Conservation (phyloP, 2,888 invertebrate genomes). For the Nasonia oneida region DNA sequence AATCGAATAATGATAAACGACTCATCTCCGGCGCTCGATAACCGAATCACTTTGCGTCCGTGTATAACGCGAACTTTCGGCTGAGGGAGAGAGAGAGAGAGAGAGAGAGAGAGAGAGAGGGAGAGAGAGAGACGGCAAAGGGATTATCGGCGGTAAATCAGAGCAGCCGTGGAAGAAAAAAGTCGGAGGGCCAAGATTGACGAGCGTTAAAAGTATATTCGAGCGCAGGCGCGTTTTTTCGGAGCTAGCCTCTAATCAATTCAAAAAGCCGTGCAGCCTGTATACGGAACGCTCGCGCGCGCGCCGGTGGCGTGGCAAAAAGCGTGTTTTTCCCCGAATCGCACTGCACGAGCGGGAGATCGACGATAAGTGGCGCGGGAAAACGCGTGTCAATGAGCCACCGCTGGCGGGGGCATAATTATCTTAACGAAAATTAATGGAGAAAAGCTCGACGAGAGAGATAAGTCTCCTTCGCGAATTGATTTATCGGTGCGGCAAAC, state of each 20-base stretch:
- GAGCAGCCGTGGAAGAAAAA: neutral
- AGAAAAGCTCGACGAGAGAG: neutral
- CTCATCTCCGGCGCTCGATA: slow-evolving; percentile 54
- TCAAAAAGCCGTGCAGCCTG: slow-evolving; percentile 26
- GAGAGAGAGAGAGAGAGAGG: neutral
- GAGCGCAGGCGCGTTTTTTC: slow-evolving; percentile 1
- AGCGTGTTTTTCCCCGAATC: neutral
- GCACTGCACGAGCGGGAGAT: neutral
- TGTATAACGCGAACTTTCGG: slow-evolving; percentile 30
- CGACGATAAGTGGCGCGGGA: neutral
- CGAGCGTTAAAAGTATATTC: slow-evolving; percentile 53
- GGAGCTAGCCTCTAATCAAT: slow-evolving; percentile 35
- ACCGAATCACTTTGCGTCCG: slow-evolving; percentile 56
- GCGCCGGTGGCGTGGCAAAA: neutral
- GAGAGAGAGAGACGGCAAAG: neutral
- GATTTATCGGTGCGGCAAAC: neutral
- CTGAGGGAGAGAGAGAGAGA: neutral
- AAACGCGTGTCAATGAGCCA: neutral
- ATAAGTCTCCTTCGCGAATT: neutral
- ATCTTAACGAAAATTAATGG: slow-evolving; percentile 10
- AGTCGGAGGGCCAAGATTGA: slow-evolving; percentile 11
- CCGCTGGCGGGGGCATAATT: neutral
- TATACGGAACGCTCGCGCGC: neutral
- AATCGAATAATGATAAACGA: slow-evolving; percentile 62
- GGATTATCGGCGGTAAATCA: slow-evolving; percentile 8